These are phyloP conservation scores for Glandiceps talaboti DNA, from an alignment of 53 echinoderm and acorn worm genomes.

Conservation along the genomic window DNA sequence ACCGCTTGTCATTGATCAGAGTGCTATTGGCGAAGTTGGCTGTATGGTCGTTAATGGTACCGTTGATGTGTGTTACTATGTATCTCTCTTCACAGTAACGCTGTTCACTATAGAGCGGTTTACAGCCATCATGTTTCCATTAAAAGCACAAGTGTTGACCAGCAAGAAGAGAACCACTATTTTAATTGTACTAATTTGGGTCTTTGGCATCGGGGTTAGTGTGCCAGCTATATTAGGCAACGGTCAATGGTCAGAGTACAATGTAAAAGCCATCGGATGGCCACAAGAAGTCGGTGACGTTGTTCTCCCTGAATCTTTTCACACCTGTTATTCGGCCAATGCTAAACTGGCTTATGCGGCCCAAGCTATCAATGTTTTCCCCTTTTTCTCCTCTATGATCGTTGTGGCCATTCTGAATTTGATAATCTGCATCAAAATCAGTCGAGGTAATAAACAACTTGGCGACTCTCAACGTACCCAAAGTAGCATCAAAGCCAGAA, in stretches of 20 bases:
- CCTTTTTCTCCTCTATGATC: conserved; percentile 54
- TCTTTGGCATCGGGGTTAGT: conserved; percentile 28
- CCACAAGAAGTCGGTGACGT: conserved; percentile 32
- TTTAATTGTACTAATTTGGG: conserved; percentile 28
- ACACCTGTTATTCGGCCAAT: conserved; percentile 6
- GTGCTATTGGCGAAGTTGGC: conserved; percentile 37
- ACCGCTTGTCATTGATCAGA: conserved; percentile 37
- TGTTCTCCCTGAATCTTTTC: conserved; percentile 25
- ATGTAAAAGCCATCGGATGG: conserved; percentile 29
- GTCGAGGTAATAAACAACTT: conserved; percentile 34
- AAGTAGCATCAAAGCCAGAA: conserved; percentile 25
- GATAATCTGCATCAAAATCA: conserved; percentile 24
- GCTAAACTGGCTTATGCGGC: conserved; percentile 2
- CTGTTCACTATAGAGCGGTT: conserved; percentile 72
- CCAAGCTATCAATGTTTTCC: conserved; percentile 22
- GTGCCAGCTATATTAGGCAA: conserved; percentile 44
- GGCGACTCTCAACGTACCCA: conserved; percentile 18
- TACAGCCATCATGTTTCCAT: conserved; percentile 59
- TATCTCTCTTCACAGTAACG: conserved; percentile 51
- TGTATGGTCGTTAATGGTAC: conserved; percentile 37
- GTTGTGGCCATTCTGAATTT: conserved; percentile 42
- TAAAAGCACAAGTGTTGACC: conserved; percentile 36
- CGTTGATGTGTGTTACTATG: conserved; percentile 39
- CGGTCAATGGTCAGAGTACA: not conserved
- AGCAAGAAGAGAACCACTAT: conserved; percentile 22